Conservation (phyloP, 2,113 vertebrate genomes). For the Arizona elegans region DNA sequence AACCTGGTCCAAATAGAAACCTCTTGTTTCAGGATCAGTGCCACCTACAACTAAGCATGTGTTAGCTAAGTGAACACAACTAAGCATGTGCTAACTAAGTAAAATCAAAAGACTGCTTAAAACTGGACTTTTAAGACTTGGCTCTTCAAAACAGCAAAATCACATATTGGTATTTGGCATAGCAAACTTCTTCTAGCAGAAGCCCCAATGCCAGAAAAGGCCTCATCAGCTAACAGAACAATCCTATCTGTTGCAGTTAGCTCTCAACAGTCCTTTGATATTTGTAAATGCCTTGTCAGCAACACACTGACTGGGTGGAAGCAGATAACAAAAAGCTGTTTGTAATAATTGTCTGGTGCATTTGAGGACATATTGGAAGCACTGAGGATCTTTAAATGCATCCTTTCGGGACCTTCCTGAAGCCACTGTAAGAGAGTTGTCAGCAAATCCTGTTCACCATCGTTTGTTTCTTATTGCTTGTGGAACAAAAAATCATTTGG, state of each 20-base stretch:
- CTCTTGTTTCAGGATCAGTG: slow-evolving; percentile 24
- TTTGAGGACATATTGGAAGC: background rate
- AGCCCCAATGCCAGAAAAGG: background rate
- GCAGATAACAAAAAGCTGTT: background rate
- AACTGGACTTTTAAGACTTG: background rate
- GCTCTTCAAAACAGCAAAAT: background rate
- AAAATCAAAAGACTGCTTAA: background rate
- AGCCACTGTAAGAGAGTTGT: background rate
- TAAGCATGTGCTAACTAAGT: background rate
- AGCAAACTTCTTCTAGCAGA: background rate
- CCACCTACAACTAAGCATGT: background rate
- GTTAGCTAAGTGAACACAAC: background rate
- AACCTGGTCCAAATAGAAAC: slow-evolving; percentile 40
- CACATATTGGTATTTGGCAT: background rate
- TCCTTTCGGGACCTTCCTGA: background rate
- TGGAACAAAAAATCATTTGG: background rate
- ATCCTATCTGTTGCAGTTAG: background rate
- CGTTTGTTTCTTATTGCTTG: background rate
- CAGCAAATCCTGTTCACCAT: background rate
- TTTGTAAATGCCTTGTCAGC: background rate
- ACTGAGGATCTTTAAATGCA: background rate
- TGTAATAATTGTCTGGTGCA: background rate
- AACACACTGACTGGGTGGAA: background rate
- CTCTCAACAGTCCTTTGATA: background rate
- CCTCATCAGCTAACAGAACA: background rate